Percentiles rank a stretch among this genome's conserved stretches.
Conservation (phyloP, 30 jellyfish, hydroid and myxozoan species). For the Hydra vulgaris region DNA sequence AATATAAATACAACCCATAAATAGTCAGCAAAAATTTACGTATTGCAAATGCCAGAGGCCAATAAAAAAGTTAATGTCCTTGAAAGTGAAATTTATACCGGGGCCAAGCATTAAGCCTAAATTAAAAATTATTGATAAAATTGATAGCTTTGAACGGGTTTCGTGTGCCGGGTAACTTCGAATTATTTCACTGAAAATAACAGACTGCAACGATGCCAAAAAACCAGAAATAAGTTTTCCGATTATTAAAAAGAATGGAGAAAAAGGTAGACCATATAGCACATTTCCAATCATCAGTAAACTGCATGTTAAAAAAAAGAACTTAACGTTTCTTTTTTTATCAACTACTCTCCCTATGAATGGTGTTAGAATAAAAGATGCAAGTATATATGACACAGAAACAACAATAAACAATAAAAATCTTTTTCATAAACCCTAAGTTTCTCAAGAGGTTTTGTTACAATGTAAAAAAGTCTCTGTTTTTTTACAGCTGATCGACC, state of each 20-base stretch:
- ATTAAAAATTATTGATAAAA: slow-evolving; percentile 14
- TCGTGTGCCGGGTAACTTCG: slow-evolving; percentile 6
- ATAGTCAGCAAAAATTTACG: slow-evolving; percentile 17
- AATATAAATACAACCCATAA: slow-evolving; percentile 15
- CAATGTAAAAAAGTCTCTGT: too few relatives aligned
- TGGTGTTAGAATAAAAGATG: slow-evolving; percentile 8
- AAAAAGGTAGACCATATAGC: slow-evolving; percentile 27
- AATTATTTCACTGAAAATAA: slow-evolving; percentile 26
- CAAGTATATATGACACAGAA: slow-evolving; percentile 12
- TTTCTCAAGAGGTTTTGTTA: not conserved
- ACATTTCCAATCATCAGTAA: slow-evolving; percentile 30
- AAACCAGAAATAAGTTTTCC: slow-evolving; percentile 41
- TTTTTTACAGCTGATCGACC: too few relatives aligned
- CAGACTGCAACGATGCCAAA: slow-evolving; percentile 21
- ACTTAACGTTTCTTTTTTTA: slow-evolving; percentile 9
- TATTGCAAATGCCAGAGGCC: slow-evolving; percentile 23
- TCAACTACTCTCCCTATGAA: slow-evolving; percentile 31
- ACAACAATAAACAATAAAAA: slow-evolving; percentile 16
- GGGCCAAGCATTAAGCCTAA: slow-evolving; percentile 40
- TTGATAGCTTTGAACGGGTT: slow-evolving; percentile 7
- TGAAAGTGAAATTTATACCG: slow-evolving; percentile 15
- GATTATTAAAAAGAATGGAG: slow-evolving; percentile 17
- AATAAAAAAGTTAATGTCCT: slow-evolving; percentile 10
- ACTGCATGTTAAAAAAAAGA: slow-evolving; percentile 13
- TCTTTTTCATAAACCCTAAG: not conserved